A percentile compares a stretch with the other conserved stretches of the same genome.
phyloP scores from a whole-genome alignment of 2,113 vertebrate species.

The Colius striatus region DNA sequence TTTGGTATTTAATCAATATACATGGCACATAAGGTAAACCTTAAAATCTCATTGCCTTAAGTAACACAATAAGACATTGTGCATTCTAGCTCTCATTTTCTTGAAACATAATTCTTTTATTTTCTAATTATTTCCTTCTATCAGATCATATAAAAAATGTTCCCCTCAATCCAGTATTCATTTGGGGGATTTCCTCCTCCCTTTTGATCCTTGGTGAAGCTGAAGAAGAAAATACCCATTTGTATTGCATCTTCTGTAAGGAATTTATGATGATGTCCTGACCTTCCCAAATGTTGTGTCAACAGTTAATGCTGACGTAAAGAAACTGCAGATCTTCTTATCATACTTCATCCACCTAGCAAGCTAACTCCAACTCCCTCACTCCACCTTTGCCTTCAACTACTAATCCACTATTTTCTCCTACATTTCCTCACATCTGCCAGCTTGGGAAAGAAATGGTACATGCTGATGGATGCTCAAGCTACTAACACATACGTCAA shows the following conservation, averaged over 20 bases:
- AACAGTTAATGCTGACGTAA: not conserved
- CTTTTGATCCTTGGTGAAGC: not conserved
- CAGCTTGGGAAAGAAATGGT: not conserved
- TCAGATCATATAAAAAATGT: conserved; percentile 48
- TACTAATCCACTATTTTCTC: not conserved
- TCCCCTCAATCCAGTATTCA: not conserved
- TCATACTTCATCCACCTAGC: not conserved
- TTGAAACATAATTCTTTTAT: conserved; percentile 2
- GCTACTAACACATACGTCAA: fast-evolving
- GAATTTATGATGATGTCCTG: not conserved
- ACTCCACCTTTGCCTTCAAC: not conserved
- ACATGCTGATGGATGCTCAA: not conserved
- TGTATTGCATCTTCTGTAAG: not conserved
- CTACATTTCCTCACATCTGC: fast-evolving
- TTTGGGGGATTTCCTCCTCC: not conserved
- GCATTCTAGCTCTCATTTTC: conserved; percentile 48
- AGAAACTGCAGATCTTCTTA: not conserved
- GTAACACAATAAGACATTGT: conserved; percentile 55
- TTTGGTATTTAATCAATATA: conserved; percentile 81
- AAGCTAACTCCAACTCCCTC: not conserved
- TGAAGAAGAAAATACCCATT: not conserved
- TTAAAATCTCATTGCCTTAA: conserved; percentile 73
- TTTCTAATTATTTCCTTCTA: conserved; percentile 45
- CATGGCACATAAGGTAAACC: conserved; percentile 74
- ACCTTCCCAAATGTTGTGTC: not conserved